Evolutionary conservation across 1,140 invertebrate genomes (phyloP).

Genomic region (Tetramorium alpestre): DNA sequence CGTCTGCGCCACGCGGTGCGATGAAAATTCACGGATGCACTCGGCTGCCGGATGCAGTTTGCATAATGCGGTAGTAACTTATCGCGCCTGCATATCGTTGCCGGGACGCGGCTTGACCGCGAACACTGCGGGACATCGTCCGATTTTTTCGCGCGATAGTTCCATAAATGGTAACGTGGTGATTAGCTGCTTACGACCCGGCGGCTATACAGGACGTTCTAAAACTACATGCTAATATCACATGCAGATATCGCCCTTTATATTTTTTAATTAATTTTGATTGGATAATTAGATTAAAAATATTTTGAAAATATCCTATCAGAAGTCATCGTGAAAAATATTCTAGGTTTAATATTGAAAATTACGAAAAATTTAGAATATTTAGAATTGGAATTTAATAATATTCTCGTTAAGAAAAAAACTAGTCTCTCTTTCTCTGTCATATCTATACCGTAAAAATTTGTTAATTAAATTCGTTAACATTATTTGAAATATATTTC

Average conservation of each 20-base stretch:
- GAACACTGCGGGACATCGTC: conserved; percentile 58
- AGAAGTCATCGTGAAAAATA: background rate
- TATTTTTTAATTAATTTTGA: background rate
- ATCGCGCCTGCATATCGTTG: conserved; percentile 59
- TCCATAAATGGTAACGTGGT: conserved; percentile 51
- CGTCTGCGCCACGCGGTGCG: conserved; percentile 31
- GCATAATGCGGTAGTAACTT: conserved; percentile 61
- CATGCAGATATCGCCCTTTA: background rate
- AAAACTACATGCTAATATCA: background rate
- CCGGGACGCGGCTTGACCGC: conserved; percentile 54
- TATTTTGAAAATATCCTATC: background rate
- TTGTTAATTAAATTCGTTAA: background rate
- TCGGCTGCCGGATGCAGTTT: conserved; percentile 59
- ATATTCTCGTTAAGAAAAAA: background rate
- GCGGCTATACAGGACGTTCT: conserved; percentile 12
- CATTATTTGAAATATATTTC: background rate
- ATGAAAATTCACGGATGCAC: conserved; percentile 62
- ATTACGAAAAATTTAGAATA: background rate
- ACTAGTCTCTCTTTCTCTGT: background rate
- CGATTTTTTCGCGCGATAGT: conserved; percentile 57
- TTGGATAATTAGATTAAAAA: background rate
- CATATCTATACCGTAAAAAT: background rate
- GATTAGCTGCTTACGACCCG: conserved; percentile 39
- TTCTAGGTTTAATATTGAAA: background rate
- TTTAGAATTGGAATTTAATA: background rate